Percentiles rank a stretch among this genome's conserved stretches.
Conservation (phyloP, 2,113 vertebrate species). For the Phainopepla nitens region DNA sequence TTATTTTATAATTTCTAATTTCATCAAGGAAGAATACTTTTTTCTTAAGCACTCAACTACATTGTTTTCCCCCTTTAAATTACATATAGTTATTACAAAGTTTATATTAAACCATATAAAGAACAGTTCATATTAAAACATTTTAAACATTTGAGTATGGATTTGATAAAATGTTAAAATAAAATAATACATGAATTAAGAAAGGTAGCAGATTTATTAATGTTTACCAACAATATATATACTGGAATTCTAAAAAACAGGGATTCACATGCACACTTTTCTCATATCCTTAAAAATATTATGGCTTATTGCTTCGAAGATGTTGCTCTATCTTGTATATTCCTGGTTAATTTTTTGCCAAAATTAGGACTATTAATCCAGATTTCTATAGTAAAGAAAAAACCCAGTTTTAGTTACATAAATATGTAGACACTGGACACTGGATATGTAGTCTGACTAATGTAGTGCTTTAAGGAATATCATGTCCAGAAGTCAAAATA, state of each 20-base stretch:
- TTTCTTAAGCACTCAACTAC: neutral
- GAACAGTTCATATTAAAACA: neutral
- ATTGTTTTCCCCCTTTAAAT: neutral
- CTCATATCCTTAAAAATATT: neutral
- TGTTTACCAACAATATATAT: neutral
- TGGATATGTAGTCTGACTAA: neutral
- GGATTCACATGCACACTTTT: neutral
- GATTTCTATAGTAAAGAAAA: neutral
- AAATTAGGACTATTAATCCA: neutral
- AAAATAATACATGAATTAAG: neutral
- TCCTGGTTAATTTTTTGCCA: neutral
- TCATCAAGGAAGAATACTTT: neutral
- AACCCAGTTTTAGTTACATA: neutral
- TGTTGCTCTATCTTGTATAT: neutral
- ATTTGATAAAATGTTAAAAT: neutral
- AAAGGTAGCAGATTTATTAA: neutral
- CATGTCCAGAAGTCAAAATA: neutral
- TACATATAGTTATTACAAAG: neutral
- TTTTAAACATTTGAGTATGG: neutral
- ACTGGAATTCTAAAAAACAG: neutral
- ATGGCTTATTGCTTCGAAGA: neutral
- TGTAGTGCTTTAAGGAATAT: neutral
- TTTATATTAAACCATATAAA: neutral
- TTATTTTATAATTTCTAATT: neutral
- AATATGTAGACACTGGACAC: accelerated